Percentiles rank a stretch among this genome's conserved stretches.
These are phyloP conservation scores for Clytia hemisphaerica DNA, from an alignment of 30 jellyfish, hydroid and myxozoan species.

Conservation along the genomic window DNA sequence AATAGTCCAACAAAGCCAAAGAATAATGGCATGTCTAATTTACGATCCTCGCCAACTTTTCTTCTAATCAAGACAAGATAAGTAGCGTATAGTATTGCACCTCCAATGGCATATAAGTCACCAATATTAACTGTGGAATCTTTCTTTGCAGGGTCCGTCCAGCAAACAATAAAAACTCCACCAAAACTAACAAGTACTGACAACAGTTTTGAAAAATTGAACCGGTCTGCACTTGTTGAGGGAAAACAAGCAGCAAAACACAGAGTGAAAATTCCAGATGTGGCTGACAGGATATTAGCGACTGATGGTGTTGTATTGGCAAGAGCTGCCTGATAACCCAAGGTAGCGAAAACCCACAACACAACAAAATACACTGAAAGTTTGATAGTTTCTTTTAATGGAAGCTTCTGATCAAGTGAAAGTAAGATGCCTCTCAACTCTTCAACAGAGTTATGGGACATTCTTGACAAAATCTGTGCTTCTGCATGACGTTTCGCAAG, in stretches of 20 bases:
- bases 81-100: conserved; percentile 73
- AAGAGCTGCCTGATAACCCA: conserved; percentile 84
- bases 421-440: conserved; percentile 38
- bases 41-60: conserved; percentile 64
- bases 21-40: conserved; percentile 79
- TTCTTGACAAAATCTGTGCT: conserved; percentile 62
- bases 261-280: conserved; percentile 90
- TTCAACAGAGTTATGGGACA: conserved; percentile 61
- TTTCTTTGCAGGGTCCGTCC: conserved; percentile 65
- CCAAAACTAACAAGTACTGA: conserved; percentile 77
- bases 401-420: conserved; percentile 35
- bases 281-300: conserved; percentile 81
- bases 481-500: conserved; percentile 48
- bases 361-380: conserved; percentile 65
- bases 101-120: conserved; percentile 60
- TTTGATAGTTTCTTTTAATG: conserved; percentile 53
- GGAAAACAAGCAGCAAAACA: conserved; percentile 69
- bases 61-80: conserved; percentile 67
- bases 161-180: conserved; percentile 65
- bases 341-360: conserved; percentile 73
- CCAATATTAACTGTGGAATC: conserved; percentile 57
- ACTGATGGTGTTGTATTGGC: conserved; percentile 88
- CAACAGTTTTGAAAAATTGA: conserved; percentile 63
- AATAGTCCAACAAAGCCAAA: conserved; percentile 92
- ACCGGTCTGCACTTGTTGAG: conserved; percentile 45